Conservation (phyloP, 1,140 invertebrate genomes). For the Theocolax elegans region DNA sequence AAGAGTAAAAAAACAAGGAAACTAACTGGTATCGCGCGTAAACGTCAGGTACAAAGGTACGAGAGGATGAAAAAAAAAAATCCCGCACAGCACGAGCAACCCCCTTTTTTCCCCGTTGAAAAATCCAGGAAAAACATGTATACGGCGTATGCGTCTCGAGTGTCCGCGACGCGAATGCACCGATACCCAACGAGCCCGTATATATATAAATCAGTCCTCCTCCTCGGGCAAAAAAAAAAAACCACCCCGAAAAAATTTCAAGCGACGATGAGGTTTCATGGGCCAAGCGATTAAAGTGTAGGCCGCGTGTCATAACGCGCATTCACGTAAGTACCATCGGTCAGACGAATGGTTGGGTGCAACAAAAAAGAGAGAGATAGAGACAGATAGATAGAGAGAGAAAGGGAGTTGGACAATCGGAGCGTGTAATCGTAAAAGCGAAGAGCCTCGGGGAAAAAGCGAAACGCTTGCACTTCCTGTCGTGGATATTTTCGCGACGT, state of each 20-base stretch:
- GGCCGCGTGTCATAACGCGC: neutral
- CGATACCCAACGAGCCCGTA: too few species aligned
- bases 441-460: neutral
- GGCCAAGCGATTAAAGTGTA: conserved; percentile 19
- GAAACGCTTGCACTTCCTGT: conserved; percentile 17
- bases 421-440: neutral
- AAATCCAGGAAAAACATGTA: neutral
- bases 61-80: neutral
- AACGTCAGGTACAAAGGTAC: too few species aligned
- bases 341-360: neutral
- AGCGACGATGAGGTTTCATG: conserved; percentile 33
- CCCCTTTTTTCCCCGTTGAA: neutral
- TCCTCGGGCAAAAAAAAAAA: conserved; percentile 2
- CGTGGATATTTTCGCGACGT: neutral
- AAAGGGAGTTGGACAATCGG: neutral
- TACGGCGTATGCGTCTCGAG: conserved; percentile 12
- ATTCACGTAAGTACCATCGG: neutral
- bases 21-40: too few species aligned
- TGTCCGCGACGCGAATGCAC: neutral
- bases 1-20: too few species aligned
- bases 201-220: too few species aligned
- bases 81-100: neutral
- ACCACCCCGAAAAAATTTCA: too few species aligned
- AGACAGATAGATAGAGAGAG: neutral
- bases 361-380: neutral